Conservation (phyloP, 1,140 invertebrate species). For the Eurytemora carolleeae region DNA sequence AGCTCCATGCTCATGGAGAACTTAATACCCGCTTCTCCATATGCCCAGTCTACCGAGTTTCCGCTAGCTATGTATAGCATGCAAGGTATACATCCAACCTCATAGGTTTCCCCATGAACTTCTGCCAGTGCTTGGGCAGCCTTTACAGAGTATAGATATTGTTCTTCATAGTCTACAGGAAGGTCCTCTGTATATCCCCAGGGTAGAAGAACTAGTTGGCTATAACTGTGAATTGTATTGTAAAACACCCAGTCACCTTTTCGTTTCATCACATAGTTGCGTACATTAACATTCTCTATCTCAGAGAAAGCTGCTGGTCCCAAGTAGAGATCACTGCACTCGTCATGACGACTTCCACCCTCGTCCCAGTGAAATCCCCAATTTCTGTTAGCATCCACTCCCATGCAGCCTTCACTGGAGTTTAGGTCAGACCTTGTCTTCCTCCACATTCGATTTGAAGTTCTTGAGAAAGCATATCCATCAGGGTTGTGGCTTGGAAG, state of each 20-base stretch:
- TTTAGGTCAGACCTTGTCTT: constrained; percentile 19
- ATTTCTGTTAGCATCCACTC: constrained; percentile 22
- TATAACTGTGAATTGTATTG: constrained; percentile 65
- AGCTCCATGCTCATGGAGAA: background rate
- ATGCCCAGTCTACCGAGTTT: background rate
- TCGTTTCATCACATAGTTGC: constrained; percentile 26
- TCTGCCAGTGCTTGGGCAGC: no score
- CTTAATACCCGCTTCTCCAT: background rate
- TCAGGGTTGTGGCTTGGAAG: constrained; percentile 20
- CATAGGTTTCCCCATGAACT: no score
- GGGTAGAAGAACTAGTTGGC: constrained; percentile 61
- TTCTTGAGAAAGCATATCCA: constrained; percentile 19
- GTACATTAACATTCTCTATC: constrained; percentile 36
- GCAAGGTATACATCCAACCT: background rate
- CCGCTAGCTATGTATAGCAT: background rate
- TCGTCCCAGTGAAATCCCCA: constrained; percentile 19
- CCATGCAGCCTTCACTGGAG: constrained; percentile 16
- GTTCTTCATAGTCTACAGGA: no score
- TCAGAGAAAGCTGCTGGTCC: constrained; percentile 27
- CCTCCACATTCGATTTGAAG: constrained; percentile 21
- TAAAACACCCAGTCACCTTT: constrained; percentile 36
- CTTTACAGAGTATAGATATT: no score
- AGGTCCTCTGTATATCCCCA: constrained; percentile 48
- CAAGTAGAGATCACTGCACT: constrained; percentile 27
- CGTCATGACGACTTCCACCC: no score